phyloP scores from a whole-genome alignment of 92 coral and sea anemone species.

The Zoanthus gigantus region DNA sequence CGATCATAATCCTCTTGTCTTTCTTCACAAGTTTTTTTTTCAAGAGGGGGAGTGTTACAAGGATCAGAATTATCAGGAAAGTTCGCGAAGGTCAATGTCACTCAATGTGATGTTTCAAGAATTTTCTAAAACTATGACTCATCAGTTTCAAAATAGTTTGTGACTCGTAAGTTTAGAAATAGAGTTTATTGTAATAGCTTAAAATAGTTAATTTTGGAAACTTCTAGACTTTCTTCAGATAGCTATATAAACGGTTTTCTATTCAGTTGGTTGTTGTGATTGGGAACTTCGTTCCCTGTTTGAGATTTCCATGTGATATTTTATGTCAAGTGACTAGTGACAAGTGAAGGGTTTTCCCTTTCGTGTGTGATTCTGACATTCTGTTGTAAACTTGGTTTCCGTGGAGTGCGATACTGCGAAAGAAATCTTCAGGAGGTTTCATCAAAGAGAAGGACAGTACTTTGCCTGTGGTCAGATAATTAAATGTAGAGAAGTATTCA shows the following conservation, averaged over 20 bases:
- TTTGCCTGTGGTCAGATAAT: conserved; percentile 40
- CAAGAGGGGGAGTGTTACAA: conserved; percentile 7
- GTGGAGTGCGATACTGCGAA: conserved; percentile 54
- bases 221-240: background rate
- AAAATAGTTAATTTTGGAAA: conserved; percentile 44
- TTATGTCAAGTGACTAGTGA: background rate
- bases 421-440: conserved; percentile 49
- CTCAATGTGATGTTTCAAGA: background rate
- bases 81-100: conserved; percentile 55
- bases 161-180: background rate
- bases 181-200: conserved; percentile 30
- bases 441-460: conserved; percentile 38
- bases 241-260: conserved; percentile 14
- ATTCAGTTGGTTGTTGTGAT: background rate
- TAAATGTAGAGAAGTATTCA: background rate
- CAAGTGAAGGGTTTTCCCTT: conserved; percentile 52
- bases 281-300: conserved; percentile 47
- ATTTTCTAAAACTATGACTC: conserved; percentile 46
- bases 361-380: conserved; percentile 42
- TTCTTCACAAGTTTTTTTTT: background rate
- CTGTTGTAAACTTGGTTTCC: conserved; percentile 42
- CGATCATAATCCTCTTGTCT: too few species aligned
- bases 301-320: too few species aligned
- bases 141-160: too few species aligned
- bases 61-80: conserved; percentile 36